Base-by-base conservation (phyloP, 1,140 invertebrate genomes). In the Bombus breviceps region DNA sequence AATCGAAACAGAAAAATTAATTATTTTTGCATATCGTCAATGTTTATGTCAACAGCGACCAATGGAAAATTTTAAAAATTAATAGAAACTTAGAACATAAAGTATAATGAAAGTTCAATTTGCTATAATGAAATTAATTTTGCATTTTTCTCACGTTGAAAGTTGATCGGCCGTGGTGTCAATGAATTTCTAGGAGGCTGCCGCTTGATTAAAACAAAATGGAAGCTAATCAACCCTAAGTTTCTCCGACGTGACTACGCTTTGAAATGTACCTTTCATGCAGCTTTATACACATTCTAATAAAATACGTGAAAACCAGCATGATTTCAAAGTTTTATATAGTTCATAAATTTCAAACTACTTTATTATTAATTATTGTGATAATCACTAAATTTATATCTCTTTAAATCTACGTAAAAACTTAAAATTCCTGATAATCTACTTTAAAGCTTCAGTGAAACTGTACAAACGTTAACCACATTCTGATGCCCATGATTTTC, bases 151-250 rank as follows among this genome's bases (percentile, higher is more conserved):
- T 43, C 39, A 34, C 25, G 15, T 28, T 62, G 37, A 6, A 43
- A 41, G 39, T 78, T 78, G 39, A 43, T 78, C 37, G 57, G 22
- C 57, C 75, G 15, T 12, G 57, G 37, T 64, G 41, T 77, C 57
- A 41, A 64, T 32, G 37, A 77, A 64, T 77, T 32, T 37, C 57
- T 77, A 10, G 37, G 28, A n/a, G 4, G 37, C 57, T 41, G 62
- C 64, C 32, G 32, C 34, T 28, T 5, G 39, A 78, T 39, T 62
- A 32, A 64, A 78, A 66, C 43, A 53, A 53, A 74, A 64, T 78
- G 28, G 28, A 59, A 64, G 32, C 72, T 22, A 8, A n/a, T 47
- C 39, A 9, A n/a, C n/a, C 18, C 9, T 39, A 57, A 3, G 13
- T 5, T 28, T 59, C 64, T 77, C 34, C 39, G 22, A 34, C 75